phyloP scores from a whole-genome alignment of 1,140 invertebrate genomes.

The Cydia fagiglandana region DNA sequence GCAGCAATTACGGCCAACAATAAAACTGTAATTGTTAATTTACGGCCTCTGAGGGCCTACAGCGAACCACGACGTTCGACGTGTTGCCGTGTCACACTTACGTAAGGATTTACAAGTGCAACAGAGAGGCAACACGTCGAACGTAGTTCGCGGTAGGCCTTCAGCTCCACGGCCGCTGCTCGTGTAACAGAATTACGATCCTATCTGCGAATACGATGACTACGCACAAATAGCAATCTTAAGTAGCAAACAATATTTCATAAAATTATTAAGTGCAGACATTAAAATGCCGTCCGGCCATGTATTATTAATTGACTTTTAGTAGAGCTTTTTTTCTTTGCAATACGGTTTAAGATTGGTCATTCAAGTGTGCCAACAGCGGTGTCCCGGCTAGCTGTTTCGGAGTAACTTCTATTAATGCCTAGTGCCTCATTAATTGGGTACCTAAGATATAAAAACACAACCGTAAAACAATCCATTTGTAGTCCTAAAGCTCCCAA shows the following conservation, averaged over 20 bases:
- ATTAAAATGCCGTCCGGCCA: background rate
- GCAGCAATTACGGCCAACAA: slow-evolving; percentile 4
- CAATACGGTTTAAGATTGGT: background rate
- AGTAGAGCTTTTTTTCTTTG: background rate
- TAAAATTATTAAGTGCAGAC: background rate
- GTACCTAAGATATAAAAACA: no score
- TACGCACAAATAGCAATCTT: background rate
- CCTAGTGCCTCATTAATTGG: no score
- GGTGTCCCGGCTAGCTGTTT: no score
- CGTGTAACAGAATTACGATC: background rate
- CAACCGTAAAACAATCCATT: no score
- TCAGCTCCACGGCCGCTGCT: background rate
- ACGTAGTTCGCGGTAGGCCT: no score
- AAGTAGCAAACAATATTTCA: background rate
- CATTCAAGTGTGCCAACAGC: no score
- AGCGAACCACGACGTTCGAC: no score
- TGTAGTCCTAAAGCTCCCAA: no score
- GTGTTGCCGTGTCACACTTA: no score
- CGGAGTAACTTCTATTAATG: no score
- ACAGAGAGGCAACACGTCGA: no score
- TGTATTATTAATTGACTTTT: background rate
- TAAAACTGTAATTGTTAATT: slow-evolving; percentile 24
- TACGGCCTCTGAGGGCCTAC: background rate
- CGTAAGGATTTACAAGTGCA: no score
- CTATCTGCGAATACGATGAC: background rate